These are phyloP conservation scores for Congeria kusceri DNA, from an alignment of 2,888 invertebrate species.

Conservation along the genomic window DNA sequence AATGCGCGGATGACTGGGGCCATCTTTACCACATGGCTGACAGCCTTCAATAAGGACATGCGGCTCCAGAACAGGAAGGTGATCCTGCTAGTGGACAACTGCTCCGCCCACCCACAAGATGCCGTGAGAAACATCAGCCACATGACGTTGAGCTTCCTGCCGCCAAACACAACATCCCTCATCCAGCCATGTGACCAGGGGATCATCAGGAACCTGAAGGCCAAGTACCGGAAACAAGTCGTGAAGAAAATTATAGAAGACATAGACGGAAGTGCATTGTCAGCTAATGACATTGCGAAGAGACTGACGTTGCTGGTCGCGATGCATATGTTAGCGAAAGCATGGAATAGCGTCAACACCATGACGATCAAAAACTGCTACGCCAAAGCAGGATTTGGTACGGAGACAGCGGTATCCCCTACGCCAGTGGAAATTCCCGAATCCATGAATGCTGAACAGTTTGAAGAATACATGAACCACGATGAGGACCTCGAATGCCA, in stretches of 20 bases:
- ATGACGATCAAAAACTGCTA: conserved; percentile 34
- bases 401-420: background rate
- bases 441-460: conserved; percentile 1
- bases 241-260: conserved; percentile 24
- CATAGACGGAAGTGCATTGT: conserved; percentile 7
- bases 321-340: conserved; percentile 24
- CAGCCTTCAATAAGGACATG: conserved; percentile 2
- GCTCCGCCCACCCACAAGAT: background rate
- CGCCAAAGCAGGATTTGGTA: conserved; percentile 29
- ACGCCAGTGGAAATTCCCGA: background rate
- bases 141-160: conserved; percentile 20
- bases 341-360: conserved; percentile 24
- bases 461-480: conserved; percentile 17
- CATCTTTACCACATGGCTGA: background rate
- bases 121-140: background rate
- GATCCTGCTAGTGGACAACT: background rate
- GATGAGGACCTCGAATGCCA: conserved; percentile 23
- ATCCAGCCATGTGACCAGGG: conserved; percentile 54
- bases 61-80: background rate
- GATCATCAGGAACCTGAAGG: conserved; percentile 31
- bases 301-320: conserved; percentile 22
- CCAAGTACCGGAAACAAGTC: conserved; percentile 26
- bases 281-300: conserved; percentile 18
- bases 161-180: conserved; percentile 34
- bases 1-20: background rate